phyloP scores from a whole-genome alignment of 2,113 vertebrate species.

The Suncus etruscus region DNA sequence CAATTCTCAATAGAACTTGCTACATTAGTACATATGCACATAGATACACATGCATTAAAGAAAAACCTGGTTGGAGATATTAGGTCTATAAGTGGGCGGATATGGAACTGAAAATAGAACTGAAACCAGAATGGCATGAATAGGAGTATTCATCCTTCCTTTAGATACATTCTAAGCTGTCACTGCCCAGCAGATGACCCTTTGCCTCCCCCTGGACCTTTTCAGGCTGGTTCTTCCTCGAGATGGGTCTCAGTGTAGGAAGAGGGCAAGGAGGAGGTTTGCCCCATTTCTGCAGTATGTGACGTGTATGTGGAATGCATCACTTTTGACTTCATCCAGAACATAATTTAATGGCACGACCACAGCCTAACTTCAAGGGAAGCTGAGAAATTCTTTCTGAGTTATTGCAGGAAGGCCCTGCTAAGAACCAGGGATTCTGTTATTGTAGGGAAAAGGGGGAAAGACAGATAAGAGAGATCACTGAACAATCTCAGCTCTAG shows the following conservation, averaged over 20 bases:
- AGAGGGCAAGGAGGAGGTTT: not conserved
- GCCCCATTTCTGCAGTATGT: not conserved
- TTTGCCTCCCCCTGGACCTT: no score
- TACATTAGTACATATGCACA: not conserved
- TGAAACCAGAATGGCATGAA: not conserved
- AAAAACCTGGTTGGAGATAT: not conserved
- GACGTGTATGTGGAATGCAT: not conserved
- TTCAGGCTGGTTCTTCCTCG: not conserved
- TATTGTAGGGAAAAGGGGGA: not conserved
- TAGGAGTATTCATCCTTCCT: no score
- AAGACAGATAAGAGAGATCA: not conserved
- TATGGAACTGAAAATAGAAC: not conserved
- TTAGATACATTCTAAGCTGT: no score
- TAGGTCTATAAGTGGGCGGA: not conserved
- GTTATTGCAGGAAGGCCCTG: not conserved
- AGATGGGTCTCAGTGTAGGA: not conserved
- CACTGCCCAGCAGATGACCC: no score
- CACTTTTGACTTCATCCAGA: not conserved
- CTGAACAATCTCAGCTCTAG: not conserved
- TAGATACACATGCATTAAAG: not conserved
- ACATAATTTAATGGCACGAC: not conserved
- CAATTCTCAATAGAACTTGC: not conserved
- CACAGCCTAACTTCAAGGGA: slow-evolving; percentile 2
- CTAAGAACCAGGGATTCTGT: not conserved
- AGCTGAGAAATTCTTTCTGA: slow-evolving; percentile 16